Evolutionary conservation across 2,888 invertebrate genomes (phyloP).

Genomic region (Drosophila eohydei): DNA sequence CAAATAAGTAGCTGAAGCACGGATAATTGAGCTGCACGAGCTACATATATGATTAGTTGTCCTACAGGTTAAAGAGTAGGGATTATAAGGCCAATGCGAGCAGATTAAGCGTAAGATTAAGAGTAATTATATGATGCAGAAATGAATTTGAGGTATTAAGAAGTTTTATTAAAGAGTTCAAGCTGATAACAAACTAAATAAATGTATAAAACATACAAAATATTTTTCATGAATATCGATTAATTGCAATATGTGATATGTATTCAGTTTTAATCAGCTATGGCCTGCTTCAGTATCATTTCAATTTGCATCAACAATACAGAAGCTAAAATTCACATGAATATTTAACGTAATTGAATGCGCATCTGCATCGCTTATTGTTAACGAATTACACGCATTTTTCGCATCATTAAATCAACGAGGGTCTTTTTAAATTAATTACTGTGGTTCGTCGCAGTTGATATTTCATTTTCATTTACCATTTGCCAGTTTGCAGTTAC

Average conservation of each 20-base stretch:
- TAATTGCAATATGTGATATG: background rate
- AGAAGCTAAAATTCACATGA: background rate
- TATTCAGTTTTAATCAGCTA: background rate
- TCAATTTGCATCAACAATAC: background rate
- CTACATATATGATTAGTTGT: background rate
- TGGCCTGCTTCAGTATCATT: background rate
- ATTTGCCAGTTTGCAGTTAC: constrained; percentile 12
- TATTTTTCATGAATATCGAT: background rate
- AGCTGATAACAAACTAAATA: background rate
- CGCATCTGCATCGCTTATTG: constrained; percentile 1
- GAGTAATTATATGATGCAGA: no score
- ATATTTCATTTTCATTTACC: constrained; percentile 26
- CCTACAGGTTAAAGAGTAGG: background rate
- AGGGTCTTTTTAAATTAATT: constrained; percentile 44
- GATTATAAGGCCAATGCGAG: background rate
- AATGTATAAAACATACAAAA: background rate
- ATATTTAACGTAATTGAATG: background rate
- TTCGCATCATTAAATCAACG: constrained; percentile 14
- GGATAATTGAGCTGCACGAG: background rate
- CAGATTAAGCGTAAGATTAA: background rate
- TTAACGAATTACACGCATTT: constrained; percentile 16
- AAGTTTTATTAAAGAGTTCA: background rate
- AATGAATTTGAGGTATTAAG: background rate
- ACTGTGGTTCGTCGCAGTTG: constrained; percentile 38
- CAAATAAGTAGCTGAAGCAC: background rate